Base-by-base conservation (phyloP, 2,888 invertebrate genomes). In the Erebia palarica region DNA sequence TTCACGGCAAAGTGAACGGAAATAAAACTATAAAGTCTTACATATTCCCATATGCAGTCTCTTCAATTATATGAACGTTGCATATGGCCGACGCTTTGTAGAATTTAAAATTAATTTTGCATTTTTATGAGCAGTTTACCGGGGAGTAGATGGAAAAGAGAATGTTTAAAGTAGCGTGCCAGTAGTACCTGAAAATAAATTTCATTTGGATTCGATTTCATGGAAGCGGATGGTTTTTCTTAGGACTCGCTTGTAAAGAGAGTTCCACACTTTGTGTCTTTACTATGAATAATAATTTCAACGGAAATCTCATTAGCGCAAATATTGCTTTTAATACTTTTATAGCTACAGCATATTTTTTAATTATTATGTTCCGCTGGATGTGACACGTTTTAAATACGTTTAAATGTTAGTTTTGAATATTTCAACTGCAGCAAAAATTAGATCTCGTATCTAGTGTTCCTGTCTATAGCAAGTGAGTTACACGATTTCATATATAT, bases 61-160 rank as follows among this genome's bases (percentile, higher is more conserved):
- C 80, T 83, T 81, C 82, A 86, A 86, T 87, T 86, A 87, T 82
- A 83, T 81, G 72, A 72, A 74, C 80, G 80, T 80, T 77, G 82
- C 79, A 80, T 80, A 82, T 77, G 77, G 79, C 79, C 68, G 78
- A 77, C 79, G 79, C 78, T 82, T 81, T 81, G 81, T 79, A 73
- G 78, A 80, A 80, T 82, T 80, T 78, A 71, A 83, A 84, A 86
- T 88, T 84, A 86, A 84, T 88, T 85, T 84, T 79, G 79, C 82
- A 84, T 84, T 84, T 78, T 81, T 80, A 82, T 82, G 81, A 82
- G 81, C 79, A 75, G 75, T 79, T 80, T 76, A 73, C 75, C 73
- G 78, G 73, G 68, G 75, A 77, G 78, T 76, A 76, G 76, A 78
- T 74, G 74, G 75, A 76, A 75, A 76, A 78, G 75, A 78, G 77